Percentiles rank a stretch among this genome's conserved stretches.
Conservation (phyloP, 1,140 invertebrate species). For the Eriosoma lanigerum region DNA sequence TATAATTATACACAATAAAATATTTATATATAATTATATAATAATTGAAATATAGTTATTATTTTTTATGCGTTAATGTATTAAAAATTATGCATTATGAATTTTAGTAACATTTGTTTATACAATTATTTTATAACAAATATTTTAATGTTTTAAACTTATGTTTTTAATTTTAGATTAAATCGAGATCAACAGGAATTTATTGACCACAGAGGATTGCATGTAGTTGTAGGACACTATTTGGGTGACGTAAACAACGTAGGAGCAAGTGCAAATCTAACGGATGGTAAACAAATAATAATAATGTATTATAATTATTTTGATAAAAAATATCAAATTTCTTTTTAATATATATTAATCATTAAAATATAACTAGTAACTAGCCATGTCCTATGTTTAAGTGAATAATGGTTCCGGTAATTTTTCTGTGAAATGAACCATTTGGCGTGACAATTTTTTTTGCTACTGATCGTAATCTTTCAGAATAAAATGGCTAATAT, state of each 20-base stretch:
- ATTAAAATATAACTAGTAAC: neutral
- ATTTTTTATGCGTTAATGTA: no score
- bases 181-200: slow-evolving; percentile 56
- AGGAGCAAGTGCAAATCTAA: slow-evolving; percentile 66
- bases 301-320: neutral
- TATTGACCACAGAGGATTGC: slow-evolving; percentile 71
- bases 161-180: neutral
- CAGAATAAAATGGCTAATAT: slow-evolving; percentile 7
- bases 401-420: slow-evolving; percentile 1
- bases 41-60: no score
- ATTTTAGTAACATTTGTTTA: no score
- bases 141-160: neutral
- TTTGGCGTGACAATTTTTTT: slow-evolving; percentile 44
- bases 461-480: neutral
- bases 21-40: no score
- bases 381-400: slow-evolving; percentile 8
- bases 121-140: neutral
- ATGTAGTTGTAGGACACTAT: slow-evolving; percentile 82
- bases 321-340: neutral
- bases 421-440: slow-evolving; percentile 44
- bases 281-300: slow-evolving; percentile 64
- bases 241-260: slow-evolving; percentile 68
- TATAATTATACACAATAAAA: no score
- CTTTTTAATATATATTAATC: no score
- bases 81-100: no score